These are phyloP conservation scores for Idaea dimidiata DNA, from an alignment of 2,888 invertebrate species.

Conservation along the genomic window DNA sequence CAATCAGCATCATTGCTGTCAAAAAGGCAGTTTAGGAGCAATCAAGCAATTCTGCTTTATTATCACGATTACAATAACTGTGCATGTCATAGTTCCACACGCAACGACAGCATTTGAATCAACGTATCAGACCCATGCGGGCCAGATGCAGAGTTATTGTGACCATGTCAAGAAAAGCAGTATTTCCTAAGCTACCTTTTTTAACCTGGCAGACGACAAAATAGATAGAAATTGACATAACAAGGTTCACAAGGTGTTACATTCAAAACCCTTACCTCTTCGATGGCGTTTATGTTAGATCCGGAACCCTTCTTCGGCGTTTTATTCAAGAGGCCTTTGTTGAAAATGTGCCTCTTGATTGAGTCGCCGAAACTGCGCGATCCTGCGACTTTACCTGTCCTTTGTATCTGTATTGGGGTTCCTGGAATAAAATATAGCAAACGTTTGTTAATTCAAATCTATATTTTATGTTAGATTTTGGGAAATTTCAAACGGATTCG, in stretches of 20 bases:
- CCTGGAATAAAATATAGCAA: slow-evolving; percentile 55
- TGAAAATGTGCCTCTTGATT: slow-evolving; percentile 92
- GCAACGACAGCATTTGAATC: too few relatives aligned
- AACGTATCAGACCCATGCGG: too few relatives aligned
- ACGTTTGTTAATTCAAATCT: neutral
- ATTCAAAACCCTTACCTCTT: slow-evolving; percentile 52
- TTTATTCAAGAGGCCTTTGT: slow-evolving; percentile 82
- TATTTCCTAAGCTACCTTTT: too few relatives aligned
- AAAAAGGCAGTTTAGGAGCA: too few relatives aligned
- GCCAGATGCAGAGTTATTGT: too few relatives aligned
- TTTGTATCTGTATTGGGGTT: slow-evolving; percentile 85
- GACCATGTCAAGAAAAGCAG: too few relatives aligned
- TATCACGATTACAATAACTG: too few relatives aligned
- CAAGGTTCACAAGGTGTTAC: neutral
- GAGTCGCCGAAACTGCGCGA: slow-evolving; percentile 89
- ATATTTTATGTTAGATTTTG: too few relatives aligned
- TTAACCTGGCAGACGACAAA: neutral
- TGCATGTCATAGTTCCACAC: too few relatives aligned
- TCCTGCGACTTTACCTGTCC: slow-evolving; percentile 81
- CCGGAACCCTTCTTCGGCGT: slow-evolving; percentile 76
- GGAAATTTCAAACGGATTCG: too few relatives aligned
- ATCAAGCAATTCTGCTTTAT: too few relatives aligned
- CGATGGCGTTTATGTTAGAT: slow-evolving; percentile 57
- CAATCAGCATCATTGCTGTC: neutral
- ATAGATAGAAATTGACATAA: neutral